phyloP scores from a whole-genome alignment of 2,113 vertebrate species.

The Siniperca chuatsi region DNA sequence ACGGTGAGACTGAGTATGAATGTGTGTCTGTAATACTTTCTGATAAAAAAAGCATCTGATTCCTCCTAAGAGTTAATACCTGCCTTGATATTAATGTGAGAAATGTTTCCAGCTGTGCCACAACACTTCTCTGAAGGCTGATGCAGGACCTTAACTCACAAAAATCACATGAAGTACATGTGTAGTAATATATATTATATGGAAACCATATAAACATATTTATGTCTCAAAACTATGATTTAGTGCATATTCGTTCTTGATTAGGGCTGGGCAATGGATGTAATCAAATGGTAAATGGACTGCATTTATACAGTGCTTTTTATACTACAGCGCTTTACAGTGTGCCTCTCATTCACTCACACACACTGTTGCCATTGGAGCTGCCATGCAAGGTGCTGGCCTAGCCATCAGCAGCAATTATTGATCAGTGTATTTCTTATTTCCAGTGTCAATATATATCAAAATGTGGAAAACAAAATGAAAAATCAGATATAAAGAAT shows the following conservation, averaged over 20 bases:
- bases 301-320: background rate
- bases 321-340: background rate
- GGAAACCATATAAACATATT: background rate
- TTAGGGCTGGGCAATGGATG: slow-evolving; percentile 3
- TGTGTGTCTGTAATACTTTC: background rate
- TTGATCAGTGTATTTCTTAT: background rate
- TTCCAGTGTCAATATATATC: background rate
- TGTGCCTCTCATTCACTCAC: slow-evolving; percentile 5
- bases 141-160: background rate
- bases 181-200: background rate
- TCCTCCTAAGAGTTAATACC: background rate
- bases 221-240: background rate
- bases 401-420: background rate
- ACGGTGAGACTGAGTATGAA: background rate
- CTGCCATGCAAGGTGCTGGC: background rate
- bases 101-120: slow-evolving; percentile 9
- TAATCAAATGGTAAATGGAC: slow-evolving; percentile 26
- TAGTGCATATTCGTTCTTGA: slow-evolving; percentile 19
- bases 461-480: background rate
- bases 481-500: background rate
- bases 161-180: slow-evolving; percentile 20
- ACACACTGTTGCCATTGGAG: background rate
- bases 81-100: background rate
- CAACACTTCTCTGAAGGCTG: background rate
- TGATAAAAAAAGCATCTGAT: background rate